These are phyloP conservation scores for Apodemia hepburni DNA, from an alignment of 2,888 invertebrate genomes.

Conservation along the genomic window DNA sequence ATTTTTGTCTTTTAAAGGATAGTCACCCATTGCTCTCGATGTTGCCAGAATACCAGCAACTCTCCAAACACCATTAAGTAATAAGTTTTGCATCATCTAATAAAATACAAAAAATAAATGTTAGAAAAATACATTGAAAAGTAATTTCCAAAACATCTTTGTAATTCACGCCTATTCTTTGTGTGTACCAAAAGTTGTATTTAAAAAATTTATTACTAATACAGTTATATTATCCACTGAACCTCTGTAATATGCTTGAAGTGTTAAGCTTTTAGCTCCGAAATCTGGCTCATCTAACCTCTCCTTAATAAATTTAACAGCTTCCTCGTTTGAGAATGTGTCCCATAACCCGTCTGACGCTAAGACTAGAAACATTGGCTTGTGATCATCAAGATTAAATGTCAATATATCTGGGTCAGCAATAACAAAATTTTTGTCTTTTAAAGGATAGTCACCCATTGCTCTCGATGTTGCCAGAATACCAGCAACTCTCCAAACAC, in stretches of 20 bases:
- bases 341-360: constrained; percentile 99
- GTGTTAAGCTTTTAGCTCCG: constrained; percentile 94
- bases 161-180: constrained; percentile 6
- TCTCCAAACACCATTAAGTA: constrained; percentile 81
- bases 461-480: constrained; percentile 96
- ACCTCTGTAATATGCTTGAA: constrained; percentile 95
- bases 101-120: constrained; percentile 3
- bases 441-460: constrained; percentile 96
- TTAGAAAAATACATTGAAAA: constrained; percentile 10
- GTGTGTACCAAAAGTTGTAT: constrained; percentile 53
- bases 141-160: neutral
- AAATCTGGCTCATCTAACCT: constrained; percentile 91
- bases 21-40: constrained; percentile 96
- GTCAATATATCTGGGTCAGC: constrained; percentile 97
- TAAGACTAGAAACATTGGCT: constrained; percentile 93
- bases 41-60: constrained; percentile 97
- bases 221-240: constrained; percentile 98
- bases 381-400: constrained; percentile 92
- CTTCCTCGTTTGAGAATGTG: constrained; percentile 96
- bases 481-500: constrained; percentile 97
- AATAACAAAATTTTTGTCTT: constrained; percentile 95
- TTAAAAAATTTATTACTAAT: constrained; percentile 90
- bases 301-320: constrained; percentile 92
- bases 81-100: neutral
- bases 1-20: constrained; percentile 90